Evolutionary conservation across 2,113 vertebrate genomes (phyloP).

Genomic region (Muscicapa adusta): DNA sequence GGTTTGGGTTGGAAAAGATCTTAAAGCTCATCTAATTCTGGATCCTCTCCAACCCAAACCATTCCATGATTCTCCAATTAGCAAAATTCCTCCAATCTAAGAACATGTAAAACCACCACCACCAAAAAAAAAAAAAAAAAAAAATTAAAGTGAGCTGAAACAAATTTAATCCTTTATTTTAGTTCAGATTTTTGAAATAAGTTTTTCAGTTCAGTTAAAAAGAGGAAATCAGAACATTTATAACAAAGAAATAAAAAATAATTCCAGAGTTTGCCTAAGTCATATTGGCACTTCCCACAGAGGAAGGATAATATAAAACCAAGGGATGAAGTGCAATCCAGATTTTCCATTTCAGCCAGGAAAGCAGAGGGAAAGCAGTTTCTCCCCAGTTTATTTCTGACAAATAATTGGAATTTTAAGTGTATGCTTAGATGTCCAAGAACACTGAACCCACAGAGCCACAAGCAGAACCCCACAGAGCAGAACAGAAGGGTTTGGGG

Average conservation of each 20-base stretch:
- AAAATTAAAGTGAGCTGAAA: neutral
- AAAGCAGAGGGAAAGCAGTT: neutral
- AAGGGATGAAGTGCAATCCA: neutral
- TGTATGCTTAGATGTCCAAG: neutral
- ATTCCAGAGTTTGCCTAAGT: neutral
- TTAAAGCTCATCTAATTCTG: neutral
- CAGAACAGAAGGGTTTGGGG: neutral
- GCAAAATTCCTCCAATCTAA: neutral
- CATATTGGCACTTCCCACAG: neutral
- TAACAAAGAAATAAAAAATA: neutral
- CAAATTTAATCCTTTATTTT: neutral
- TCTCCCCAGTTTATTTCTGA: neutral
- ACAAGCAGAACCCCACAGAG: neutral
- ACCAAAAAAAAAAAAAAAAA: neutral
- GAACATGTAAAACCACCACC: neutral
- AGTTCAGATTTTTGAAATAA: neutral
- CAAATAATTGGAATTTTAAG: neutral
- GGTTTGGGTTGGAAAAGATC: neutral
- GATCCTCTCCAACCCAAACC: neutral
- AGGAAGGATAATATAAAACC: neutral
- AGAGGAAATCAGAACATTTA: neutral
- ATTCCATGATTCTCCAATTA: fast-evolving
- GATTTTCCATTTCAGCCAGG: neutral
- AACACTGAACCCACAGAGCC: neutral
- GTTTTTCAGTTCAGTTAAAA: neutral